A percentile compares a stretch with the other conserved stretches of the same genome.
These are phyloP conservation scores for Drosophila willistoni DNA, from an alignment of 1,140 invertebrate genomes.

Conservation along the genomic window DNA sequence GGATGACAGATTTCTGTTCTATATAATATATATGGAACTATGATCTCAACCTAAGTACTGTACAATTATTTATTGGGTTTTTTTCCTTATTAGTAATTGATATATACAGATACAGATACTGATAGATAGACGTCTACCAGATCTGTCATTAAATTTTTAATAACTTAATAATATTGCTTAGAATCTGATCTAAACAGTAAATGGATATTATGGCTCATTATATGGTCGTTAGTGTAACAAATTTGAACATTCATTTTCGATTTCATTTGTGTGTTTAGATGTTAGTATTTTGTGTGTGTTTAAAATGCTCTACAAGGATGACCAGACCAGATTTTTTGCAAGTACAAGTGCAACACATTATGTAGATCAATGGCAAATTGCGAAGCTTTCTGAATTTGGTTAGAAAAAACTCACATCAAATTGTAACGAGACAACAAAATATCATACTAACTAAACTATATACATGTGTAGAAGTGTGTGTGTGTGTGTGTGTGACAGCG, in stretches of 20 bases:
- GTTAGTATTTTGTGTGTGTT: constrained; percentile 20
- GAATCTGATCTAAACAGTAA: neutral
- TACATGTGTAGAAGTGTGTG: neutral
- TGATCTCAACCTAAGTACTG: too few species aligned
- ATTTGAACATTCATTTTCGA: constrained; percentile 33
- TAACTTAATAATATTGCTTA: constrained; percentile 45
- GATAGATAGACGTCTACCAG: constrained; percentile 25
- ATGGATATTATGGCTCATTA: constrained; percentile 44
- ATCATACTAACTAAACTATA: neutral
- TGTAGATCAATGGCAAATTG: constrained; percentile 79
- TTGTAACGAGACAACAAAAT: constrained; percentile 18
- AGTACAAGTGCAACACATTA: constrained; percentile 62
- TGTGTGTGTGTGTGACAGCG: constrained; percentile 13
- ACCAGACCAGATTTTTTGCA: constrained; percentile 59
- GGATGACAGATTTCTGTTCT: neutral
- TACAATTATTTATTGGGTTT: too few species aligned
- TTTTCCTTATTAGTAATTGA: constrained; percentile 18
- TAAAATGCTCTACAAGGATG: constrained; percentile 67
- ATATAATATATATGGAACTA: too few species aligned
- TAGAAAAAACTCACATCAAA: constrained; percentile 55
- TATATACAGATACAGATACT: constrained; percentile 5
- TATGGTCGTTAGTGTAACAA: constrained; percentile 43
- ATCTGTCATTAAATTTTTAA: constrained; percentile 42
- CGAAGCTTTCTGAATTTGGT: constrained; percentile 67
- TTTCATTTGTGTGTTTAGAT: constrained; percentile 42